These are phyloP conservation scores for Holothuria leucospilota DNA, from an alignment of 53 echinoderm and acorn worm genomes.

Conservation along the genomic window DNA sequence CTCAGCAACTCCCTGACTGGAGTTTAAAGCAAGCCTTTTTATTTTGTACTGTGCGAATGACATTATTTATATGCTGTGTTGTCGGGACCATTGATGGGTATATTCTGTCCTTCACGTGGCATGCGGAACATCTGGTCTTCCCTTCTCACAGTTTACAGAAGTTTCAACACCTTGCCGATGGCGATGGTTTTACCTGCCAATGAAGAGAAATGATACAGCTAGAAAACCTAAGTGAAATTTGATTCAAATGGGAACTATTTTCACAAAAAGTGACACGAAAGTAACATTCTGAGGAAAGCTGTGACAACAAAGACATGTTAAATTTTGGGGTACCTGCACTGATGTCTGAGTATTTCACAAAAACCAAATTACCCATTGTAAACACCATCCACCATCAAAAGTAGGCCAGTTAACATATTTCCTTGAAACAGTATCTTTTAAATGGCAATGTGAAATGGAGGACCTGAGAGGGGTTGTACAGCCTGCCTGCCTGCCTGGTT, in stretches of 20 bases:
- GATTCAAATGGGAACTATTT: neutral
- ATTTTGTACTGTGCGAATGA: no score
- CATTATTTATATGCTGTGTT: no score
- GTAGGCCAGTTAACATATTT: neutral
- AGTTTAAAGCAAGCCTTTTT: no score
- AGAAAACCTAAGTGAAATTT: neutral
- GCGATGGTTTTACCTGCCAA: slow-evolving; percentile 91
- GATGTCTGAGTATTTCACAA: neutral
- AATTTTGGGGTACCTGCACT: no score
- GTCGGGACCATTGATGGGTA: neutral
- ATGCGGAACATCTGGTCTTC: neutral
- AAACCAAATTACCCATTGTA: neutral
- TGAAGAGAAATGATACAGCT: slow-evolving; percentile 1
- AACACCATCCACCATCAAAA: neutral
- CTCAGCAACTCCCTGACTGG: no score
- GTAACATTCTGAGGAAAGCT: neutral
- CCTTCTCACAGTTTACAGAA: slow-evolving; percentile 53
- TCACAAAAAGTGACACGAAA: neutral
- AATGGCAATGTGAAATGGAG: no score
- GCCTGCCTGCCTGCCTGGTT: no score
- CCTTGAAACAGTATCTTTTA: no score
- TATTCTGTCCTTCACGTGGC: neutral
- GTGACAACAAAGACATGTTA: no score
- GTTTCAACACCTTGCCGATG: slow-evolving; percentile 91
- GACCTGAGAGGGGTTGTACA: no score